phyloP scores from a whole-genome alignment of 1,140 invertebrate genomes.

The Panagrolaimus sp. region DNA sequence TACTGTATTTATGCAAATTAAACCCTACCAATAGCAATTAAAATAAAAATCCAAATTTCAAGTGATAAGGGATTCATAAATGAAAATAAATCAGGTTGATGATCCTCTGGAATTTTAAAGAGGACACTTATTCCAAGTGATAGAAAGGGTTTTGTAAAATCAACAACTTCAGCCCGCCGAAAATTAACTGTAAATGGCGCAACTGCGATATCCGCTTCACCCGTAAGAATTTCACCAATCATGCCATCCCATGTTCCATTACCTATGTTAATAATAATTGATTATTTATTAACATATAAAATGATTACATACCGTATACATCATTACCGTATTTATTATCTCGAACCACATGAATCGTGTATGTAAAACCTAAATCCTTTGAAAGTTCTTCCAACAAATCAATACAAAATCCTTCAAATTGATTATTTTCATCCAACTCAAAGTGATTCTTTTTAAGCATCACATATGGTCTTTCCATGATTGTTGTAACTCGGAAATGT shows the following conservation, averaged over 20 bases:
- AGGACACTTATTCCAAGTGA: constrained; percentile 65
- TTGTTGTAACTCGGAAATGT: constrained; percentile 59
- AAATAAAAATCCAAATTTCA: constrained; percentile 66
- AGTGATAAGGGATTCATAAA: constrained; percentile 66
- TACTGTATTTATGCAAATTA: too few species aligned
- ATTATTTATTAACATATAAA: too few species aligned
- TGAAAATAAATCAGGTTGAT: constrained; percentile 66
- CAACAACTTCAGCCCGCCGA: constrained; percentile 83
- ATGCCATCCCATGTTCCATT: constrained; percentile 95
- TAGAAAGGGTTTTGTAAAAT: constrained; percentile 89
- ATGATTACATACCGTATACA: constrained; percentile 64
- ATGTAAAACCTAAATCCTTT: constrained; percentile 77
- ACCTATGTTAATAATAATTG: background rate
- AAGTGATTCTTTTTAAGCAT: constrained; percentile 73
- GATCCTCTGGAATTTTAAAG: constrained; percentile 62
- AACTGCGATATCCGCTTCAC: constrained; percentile 79
- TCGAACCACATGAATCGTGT: constrained; percentile 78
- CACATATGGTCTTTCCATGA: constrained; percentile 79
- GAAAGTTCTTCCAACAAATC: constrained; percentile 83
- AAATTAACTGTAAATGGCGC: constrained; percentile 90
- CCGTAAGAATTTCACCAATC: constrained; percentile 80
- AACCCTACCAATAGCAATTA: constrained; percentile 60
- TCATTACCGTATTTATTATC: constrained; percentile 92
- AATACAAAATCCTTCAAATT: constrained; percentile 89
- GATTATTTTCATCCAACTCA: constrained; percentile 74